A percentile compares a stretch with the other conserved stretches of the same genome.
phyloP scores from a whole-genome alignment of 2,113 vertebrate species.

The Limanda limanda region DNA sequence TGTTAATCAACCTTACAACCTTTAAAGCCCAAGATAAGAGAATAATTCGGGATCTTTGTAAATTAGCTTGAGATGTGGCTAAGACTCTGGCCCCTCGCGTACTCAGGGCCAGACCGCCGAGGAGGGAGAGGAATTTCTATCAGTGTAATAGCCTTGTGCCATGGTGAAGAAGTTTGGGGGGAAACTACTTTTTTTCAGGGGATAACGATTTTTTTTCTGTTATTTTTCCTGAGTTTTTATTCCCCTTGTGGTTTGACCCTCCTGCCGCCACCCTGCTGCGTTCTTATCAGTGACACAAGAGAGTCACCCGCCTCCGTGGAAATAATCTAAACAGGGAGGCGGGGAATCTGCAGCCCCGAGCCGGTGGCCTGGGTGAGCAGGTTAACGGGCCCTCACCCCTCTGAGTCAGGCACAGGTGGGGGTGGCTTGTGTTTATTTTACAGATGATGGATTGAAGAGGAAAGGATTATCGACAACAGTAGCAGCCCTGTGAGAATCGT shows the following conservation, averaged over 20 bases:
- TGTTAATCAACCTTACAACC: slow-evolving; percentile 87
- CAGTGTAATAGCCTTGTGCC: slow-evolving; percentile 80
- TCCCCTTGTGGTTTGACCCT: slow-evolving; percentile 79
- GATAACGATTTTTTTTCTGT: slow-evolving; percentile 53
- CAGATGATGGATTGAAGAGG: slow-evolving; percentile 70
- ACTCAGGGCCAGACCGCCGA: slow-evolving; percentile 66
- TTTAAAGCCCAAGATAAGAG: slow-evolving; percentile 86
- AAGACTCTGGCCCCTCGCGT: slow-evolving; percentile 70
- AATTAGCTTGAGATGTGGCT: slow-evolving; percentile 85
- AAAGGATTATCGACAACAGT: slow-evolving; percentile 56
- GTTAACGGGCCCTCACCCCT: slow-evolving; percentile 74
- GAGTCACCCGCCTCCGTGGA: slow-evolving; percentile 68
- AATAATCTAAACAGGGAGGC: slow-evolving; percentile 77
- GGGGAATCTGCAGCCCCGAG: slow-evolving; percentile 51
- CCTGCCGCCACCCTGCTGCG: slow-evolving; percentile 69
- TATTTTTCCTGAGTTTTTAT: slow-evolving; percentile 67
- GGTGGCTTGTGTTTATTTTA: slow-evolving; percentile 74
- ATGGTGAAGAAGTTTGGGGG: slow-evolving; percentile 76
- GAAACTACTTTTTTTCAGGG: slow-evolving; percentile 62
- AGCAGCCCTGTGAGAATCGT: slow-evolving; percentile 31
- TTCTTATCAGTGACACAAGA: slow-evolving; percentile 78
- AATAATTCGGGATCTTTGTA: slow-evolving; percentile 84
- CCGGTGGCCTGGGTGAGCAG: slow-evolving; percentile 63
- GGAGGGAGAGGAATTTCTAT: slow-evolving; percentile 78
- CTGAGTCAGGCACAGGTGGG: slow-evolving; percentile 68